phyloP scores from a whole-genome alignment of 2,888 invertebrate species.

The Lepas anatifera region DNA sequence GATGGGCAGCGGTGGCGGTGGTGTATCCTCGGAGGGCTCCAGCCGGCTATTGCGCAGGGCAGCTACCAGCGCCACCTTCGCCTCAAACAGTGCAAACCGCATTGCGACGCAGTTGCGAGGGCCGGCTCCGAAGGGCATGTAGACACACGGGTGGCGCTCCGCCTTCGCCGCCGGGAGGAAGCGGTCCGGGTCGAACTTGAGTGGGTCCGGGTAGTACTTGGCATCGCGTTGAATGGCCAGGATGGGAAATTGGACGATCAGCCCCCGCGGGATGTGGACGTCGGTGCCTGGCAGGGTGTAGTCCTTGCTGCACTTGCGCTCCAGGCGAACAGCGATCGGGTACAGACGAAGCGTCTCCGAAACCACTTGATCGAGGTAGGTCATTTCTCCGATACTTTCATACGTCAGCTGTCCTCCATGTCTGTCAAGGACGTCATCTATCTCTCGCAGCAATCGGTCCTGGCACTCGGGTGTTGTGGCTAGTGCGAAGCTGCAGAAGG shows the following conservation, averaged over 20 bases:
- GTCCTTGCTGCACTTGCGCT: slow-evolving; percentile 30
- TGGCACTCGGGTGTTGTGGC: slow-evolving; percentile 37
- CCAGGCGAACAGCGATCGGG: slow-evolving; percentile 44
- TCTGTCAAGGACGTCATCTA: slow-evolving; percentile 35
- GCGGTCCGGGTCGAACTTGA: slow-evolving; percentile 41
- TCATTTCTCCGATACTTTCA: slow-evolving; percentile 40
- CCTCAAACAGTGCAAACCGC: slow-evolving; percentile 41
- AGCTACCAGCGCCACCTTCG: slow-evolving; percentile 38
- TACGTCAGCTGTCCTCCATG: slow-evolving; percentile 40
- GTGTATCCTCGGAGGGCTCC: slow-evolving; percentile 23
- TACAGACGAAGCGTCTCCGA: slow-evolving; percentile 47
- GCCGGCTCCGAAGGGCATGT: slow-evolving; percentile 26
- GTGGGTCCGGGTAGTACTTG: slow-evolving; percentile 46
- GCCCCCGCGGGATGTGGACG: slow-evolving; percentile 25
- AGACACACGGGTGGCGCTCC: slow-evolving; percentile 22
- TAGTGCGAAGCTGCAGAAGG: slow-evolving; percentile 40
- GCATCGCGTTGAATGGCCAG: slow-evolving; percentile 48
- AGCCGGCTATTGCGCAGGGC: slow-evolving; percentile 39
- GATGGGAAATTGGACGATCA: slow-evolving; percentile 39
- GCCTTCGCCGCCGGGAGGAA: slow-evolving; percentile 31
- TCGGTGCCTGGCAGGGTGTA: slow-evolving; percentile 21
- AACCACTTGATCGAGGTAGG: slow-evolving; percentile 45
- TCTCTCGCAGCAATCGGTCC: slow-evolving; percentile 39
- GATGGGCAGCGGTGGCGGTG: neutral
- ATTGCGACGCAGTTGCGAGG: slow-evolving; percentile 30